phyloP scores from a whole-genome alignment of 2,888 invertebrate genomes.

The Lasioglossum lativentre region DNA sequence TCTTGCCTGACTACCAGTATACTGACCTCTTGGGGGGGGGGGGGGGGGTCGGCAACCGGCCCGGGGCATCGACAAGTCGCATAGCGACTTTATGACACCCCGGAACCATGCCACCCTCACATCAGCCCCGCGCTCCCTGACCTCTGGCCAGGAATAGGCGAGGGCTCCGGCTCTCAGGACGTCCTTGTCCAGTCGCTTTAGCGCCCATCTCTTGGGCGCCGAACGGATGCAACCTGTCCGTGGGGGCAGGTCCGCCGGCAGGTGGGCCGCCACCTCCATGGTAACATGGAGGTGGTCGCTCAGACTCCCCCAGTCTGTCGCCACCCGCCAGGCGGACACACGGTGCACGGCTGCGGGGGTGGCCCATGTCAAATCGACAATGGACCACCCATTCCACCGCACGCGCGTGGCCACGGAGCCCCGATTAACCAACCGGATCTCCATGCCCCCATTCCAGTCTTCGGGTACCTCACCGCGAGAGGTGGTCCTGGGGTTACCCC shows the following conservation, averaged over 20 bases:
- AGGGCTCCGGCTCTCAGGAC: neutral
- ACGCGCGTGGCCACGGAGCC: neutral
- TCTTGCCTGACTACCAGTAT: neutral
- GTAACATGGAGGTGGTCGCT: too few species aligned
- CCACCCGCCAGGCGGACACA: too few species aligned
- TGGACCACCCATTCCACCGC: neutral
- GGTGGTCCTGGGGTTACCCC: neutral
- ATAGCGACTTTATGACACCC: neutral
- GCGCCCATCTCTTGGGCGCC: too few species aligned
- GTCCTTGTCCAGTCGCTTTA: too few species aligned
- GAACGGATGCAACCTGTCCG: too few species aligned
- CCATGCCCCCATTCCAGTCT: too few species aligned
- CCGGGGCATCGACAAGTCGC: too few species aligned
- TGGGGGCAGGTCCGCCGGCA: too few species aligned
- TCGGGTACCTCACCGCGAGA: neutral
- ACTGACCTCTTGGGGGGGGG: neutral
- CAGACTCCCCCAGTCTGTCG: too few species aligned
- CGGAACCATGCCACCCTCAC: neutral
- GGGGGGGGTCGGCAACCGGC: neutral
- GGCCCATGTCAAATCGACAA: too few species aligned
- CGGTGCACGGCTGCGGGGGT: too few species aligned
- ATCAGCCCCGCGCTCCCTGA: neutral
- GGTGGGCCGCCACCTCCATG: too few species aligned
- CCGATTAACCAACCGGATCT: neutral
- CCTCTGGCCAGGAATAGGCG: neutral